A percentile compares a stretch with the other conserved stretches of the same genome.
These are phyloP conservation scores for Upupa epops DNA, from an alignment of 2,113 vertebrate species.

Conservation along the genomic window DNA sequence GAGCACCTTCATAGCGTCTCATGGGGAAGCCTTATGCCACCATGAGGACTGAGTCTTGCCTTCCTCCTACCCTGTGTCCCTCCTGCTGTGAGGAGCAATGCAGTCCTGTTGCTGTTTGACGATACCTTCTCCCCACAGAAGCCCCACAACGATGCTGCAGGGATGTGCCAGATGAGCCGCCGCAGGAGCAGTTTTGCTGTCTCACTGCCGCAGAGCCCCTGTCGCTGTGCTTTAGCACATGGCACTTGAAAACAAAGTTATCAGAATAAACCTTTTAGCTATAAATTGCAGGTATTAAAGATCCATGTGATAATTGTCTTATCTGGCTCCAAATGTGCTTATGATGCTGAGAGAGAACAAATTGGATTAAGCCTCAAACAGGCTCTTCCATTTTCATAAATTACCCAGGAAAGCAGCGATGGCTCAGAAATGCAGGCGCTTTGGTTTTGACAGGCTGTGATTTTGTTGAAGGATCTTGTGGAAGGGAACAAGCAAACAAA, in stretches of 20 bases:
- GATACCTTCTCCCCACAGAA: fast-evolving
- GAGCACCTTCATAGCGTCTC: fast-evolving
- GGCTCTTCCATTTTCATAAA: slow-evolving; percentile 55
- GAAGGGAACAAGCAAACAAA: not conserved
- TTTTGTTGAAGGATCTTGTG: not conserved
- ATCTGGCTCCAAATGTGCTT: slow-evolving; percentile 57
- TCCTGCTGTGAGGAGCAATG: fast-evolving
- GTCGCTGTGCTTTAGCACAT: not conserved
- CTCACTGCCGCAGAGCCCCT: not conserved
- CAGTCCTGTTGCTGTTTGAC: not conserved
- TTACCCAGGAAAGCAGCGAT: not conserved
- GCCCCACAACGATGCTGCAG: fast-evolving
- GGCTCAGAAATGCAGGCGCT: not conserved
- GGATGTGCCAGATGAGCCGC: fast-evolving
- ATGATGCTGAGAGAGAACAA: slow-evolving; percentile 39
- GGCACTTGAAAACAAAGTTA: slow-evolving; percentile 25
- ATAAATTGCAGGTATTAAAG: slow-evolving; percentile 62
- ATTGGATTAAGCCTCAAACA: slow-evolving; percentile 43
- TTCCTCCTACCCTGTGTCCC: not conserved
- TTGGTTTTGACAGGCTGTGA: not conserved
- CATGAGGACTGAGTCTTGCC: fast-evolving
- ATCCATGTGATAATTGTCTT: slow-evolving; percentile 61
- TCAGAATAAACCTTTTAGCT: slow-evolving; percentile 38
- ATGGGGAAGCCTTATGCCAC: not conserved
- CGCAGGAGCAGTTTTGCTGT: not conserved